phyloP scores from a whole-genome alignment of 64 coral and sea anemone genomes.

The Hydrozoanthus tunicans region DNA sequence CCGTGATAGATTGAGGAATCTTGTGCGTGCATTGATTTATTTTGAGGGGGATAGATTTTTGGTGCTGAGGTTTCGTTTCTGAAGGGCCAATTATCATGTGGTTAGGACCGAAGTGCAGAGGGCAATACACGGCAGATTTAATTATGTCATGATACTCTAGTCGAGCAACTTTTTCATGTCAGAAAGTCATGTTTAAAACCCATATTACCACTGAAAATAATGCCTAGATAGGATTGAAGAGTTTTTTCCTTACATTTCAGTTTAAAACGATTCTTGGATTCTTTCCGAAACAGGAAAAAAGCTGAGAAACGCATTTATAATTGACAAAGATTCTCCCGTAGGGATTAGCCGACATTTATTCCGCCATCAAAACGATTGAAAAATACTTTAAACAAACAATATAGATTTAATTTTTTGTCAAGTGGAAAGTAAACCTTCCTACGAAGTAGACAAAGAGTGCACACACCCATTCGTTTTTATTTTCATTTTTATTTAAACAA shows the following conservation, averaged over 20 bases:
- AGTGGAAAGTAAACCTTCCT: conserved; percentile 24
- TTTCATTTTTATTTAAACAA: not conserved
- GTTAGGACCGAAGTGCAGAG: not conserved
- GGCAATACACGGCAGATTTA: not conserved
- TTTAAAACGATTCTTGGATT: too few relatives aligned
- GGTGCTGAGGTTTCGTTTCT: not conserved
- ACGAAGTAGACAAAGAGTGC: not conserved
- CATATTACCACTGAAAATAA: too few relatives aligned
- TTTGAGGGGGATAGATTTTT: too few relatives aligned
- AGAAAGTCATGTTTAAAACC: not conserved
- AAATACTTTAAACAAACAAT: conserved; percentile 42
- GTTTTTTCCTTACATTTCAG: too few relatives aligned
- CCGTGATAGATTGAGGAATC: too few relatives aligned
- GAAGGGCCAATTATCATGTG: not conserved
- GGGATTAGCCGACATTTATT: not conserved
- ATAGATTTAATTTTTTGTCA: conserved; percentile 2
- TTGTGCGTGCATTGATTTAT: too few relatives aligned
- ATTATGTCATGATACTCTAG: not conserved
- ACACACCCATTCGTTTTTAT: not conserved
- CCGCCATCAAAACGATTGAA: not conserved
- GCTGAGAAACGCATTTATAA: not conserved
- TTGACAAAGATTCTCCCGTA: too few relatives aligned
- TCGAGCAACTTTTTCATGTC: not conserved
- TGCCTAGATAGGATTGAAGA: too few relatives aligned
- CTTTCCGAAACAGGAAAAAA: not conserved